A percentile compares a stretch with the other conserved stretches of the same genome.
phyloP scores from a whole-genome alignment of 1,140 invertebrate species.

The Solen grandis region DNA sequence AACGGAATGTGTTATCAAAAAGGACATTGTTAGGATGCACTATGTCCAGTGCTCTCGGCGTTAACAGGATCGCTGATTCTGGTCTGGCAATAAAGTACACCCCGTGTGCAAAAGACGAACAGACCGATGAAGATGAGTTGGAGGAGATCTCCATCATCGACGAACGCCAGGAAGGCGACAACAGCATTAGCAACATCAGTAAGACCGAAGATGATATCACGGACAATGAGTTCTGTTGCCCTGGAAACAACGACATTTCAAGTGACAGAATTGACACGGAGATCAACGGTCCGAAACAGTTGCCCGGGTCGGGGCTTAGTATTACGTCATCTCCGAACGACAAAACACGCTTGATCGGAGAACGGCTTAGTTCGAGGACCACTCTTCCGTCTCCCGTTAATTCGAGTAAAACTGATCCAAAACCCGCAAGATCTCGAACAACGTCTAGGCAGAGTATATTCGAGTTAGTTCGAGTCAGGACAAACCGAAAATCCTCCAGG shows the following conservation, averaged over 20 bases:
- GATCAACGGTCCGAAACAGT: constrained; percentile 85
- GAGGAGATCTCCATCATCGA: constrained; percentile 89
- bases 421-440: constrained; percentile 80
- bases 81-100: constrained; percentile 81
- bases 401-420: constrained; percentile 73
- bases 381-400: constrained; percentile 76
- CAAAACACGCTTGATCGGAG: constrained; percentile 78
- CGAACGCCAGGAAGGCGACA: constrained; percentile 82
- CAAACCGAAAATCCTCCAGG: constrained; percentile 76
- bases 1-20: too few species aligned
- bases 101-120: constrained; percentile 77
- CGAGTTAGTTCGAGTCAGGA: constrained; percentile 86
- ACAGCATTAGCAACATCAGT: constrained; percentile 89
- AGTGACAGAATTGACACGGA: constrained; percentile 81
- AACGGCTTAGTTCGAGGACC: constrained; percentile 74
- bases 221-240: constrained; percentile 42
- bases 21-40: too few species aligned
- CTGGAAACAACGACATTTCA: constrained; percentile 46
- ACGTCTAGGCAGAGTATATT: constrained; percentile 84
- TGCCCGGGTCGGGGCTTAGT: constrained; percentile 82
- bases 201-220: constrained; percentile 78
- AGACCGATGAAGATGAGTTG: constrained; percentile 84
- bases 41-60: not conserved
- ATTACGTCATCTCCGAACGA: constrained; percentile 82
- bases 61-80: constrained; percentile 60